These are phyloP conservation scores for Sebastiscus tertius DNA, from an alignment of 2,797 vertebrate species.

Conservation along the genomic window DNA sequence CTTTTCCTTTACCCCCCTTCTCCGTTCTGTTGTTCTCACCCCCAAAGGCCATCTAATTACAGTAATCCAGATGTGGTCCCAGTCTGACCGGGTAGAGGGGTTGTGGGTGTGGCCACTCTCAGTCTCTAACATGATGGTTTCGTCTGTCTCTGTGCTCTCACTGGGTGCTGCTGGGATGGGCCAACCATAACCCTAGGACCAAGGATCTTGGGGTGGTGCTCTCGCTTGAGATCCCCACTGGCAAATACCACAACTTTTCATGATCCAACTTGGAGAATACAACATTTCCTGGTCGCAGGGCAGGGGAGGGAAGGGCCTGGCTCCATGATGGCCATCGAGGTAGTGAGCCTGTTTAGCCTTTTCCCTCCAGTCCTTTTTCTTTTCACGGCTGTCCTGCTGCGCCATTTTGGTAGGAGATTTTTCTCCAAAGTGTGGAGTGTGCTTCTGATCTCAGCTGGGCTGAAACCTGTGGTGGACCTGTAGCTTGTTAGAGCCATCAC, in stretches of 20 bases:
- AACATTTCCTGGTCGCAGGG: neutral
- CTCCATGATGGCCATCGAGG: neutral
- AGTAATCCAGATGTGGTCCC: no score
- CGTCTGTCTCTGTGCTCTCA: no score
- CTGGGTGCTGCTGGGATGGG: no score
- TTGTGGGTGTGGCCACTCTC: no score
- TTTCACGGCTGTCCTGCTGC: neutral
- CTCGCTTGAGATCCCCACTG: no score
- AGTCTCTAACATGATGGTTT: no score
- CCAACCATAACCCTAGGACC: no score
- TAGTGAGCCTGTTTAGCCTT: neutral
- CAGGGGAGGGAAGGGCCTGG: neutral
- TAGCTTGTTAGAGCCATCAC: neutral
- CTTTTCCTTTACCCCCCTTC: no score
- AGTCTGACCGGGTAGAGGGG: no score
- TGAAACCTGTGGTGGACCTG: neutral
- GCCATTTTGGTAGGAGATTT: neutral
- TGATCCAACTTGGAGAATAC: neutral
- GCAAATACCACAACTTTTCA: neutral
- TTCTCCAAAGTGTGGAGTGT: neutral
- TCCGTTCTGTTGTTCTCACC: no score
- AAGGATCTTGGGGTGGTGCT: no score
- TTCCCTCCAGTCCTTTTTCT: neutral
- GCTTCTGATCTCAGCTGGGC: neutral
- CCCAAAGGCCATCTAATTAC: no score